phyloP scores from a whole-genome alignment of 2,888 invertebrate species.

The Cenopis cana region DNA sequence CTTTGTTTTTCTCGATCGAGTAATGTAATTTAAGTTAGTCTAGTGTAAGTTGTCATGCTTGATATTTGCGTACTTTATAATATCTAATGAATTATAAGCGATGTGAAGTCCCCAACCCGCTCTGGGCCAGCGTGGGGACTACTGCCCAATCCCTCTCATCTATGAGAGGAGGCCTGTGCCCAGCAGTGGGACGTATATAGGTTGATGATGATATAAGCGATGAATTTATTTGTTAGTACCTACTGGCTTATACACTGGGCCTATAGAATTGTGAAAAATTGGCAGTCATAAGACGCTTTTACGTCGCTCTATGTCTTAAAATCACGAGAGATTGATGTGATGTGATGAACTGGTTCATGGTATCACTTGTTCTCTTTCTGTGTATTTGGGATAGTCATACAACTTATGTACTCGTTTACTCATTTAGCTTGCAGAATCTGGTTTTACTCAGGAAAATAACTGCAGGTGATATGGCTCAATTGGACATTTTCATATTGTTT shows the following conservation, averaged over 20 bases:
- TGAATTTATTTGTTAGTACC: constrained; percentile 28
- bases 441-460: constrained; percentile 20
- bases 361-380: constrained; percentile 34
- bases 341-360: constrained; percentile 26
- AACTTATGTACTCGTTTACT: constrained; percentile 3
- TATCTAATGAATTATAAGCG: constrained; percentile 66
- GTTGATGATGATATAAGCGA: too few species aligned
- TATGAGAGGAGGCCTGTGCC: too few species aligned
- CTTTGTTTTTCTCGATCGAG: constrained; percentile 63
- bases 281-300: constrained; percentile 20
- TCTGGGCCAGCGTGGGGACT: too few species aligned
- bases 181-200: too few species aligned
- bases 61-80: constrained; percentile 45
- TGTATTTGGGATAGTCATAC: constrained; percentile 23
- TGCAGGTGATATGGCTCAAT: constrained; percentile 20
- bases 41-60: constrained; percentile 66
- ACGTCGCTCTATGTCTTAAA: constrained; percentile 38
- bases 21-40: constrained; percentile 69
- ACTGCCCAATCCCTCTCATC: too few species aligned
- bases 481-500: constrained; percentile 24
- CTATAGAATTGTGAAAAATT: constrained; percentile 12
- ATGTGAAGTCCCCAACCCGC: too few species aligned
- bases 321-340: constrained; percentile 30
- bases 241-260: constrained; percentile 19
- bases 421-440: constrained; percentile 8